Evolutionary conservation across 1,140 invertebrate species (phyloP).

Genomic region (Oreohelix idahoensis): DNA sequence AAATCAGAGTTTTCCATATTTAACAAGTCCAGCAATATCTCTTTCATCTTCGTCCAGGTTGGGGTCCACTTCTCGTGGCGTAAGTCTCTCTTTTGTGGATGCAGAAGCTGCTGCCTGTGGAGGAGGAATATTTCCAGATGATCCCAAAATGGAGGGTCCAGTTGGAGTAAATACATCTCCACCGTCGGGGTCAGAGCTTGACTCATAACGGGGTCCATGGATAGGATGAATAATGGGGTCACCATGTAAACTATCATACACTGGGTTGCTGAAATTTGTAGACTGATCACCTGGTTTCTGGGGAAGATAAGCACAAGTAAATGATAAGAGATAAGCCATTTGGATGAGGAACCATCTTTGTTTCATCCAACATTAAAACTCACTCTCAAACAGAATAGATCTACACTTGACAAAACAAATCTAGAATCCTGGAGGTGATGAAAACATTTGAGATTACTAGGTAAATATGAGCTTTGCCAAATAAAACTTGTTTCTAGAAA

Average conservation of each 20-base stretch:
- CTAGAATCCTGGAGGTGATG: too few relatives aligned
- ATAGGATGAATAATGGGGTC: slow-evolving; percentile 40
- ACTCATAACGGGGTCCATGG: slow-evolving; percentile 32
- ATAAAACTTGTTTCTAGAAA: too few relatives aligned
- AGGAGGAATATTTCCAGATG: not conserved
- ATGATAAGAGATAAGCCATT: too few relatives aligned
- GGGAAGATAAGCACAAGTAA: too few relatives aligned
- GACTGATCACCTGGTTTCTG: slow-evolving; percentile 77
- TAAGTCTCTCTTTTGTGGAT: not conserved
- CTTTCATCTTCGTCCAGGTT: slow-evolving; percentile 34
- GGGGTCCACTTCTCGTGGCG: slow-evolving; percentile 21
- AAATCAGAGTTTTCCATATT: not conserved
- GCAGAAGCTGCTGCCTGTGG: not conserved
- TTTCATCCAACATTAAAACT: too few relatives aligned
- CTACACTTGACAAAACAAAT: too few relatives aligned
- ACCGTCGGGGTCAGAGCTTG: slow-evolving; percentile 30
- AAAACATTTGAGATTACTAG: too few relatives aligned
- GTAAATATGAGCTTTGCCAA: too few relatives aligned
- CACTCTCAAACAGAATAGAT: too few relatives aligned
- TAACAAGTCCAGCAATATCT: slow-evolving; percentile 34
- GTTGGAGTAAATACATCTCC: not conserved
- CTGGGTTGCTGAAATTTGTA: slow-evolving; percentile 94
- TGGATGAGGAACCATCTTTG: too few relatives aligned
- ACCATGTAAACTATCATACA: slow-evolving; percentile 85
- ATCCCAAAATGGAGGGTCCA: not conserved